Percentiles rank a stretch among this genome's conserved stretches.
Evolutionary conservation across 2,113 vertebrate species (phyloP).

Genomic region (Crotalus tigris): DNA sequence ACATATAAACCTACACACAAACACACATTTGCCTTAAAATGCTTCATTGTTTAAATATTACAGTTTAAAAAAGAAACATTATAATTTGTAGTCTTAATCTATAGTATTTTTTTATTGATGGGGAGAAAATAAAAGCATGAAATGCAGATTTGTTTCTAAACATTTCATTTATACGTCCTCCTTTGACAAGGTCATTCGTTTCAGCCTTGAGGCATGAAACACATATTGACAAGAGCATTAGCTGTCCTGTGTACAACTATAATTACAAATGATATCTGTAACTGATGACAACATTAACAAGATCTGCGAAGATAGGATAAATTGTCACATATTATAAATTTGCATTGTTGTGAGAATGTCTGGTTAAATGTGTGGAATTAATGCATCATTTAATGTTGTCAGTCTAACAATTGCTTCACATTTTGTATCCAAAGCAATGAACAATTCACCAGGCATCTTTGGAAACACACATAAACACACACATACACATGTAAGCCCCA

Average conservation of each 20-base stretch:
- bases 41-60: neutral
- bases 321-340: conserved; percentile 1
- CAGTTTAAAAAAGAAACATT: neutral
- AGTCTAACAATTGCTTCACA: neutral
- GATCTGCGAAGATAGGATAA: conserved; percentile 3
- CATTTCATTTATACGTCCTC: neutral
- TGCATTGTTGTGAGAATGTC: neutral
- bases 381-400: conserved; percentile 11
- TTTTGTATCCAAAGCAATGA: neutral
- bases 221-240: neutral
- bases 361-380: neutral
- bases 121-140: neutral
- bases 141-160: neutral
- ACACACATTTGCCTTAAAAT: neutral
- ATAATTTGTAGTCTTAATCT: neutral
- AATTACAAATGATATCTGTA: neutral
- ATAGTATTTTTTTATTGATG: neutral
- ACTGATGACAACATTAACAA: conserved; percentile 20
- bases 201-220: neutral
- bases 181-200: conserved; percentile 19
- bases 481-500: neutral
- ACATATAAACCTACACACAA: neutral
- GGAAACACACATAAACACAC: neutral
- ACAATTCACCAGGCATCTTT: neutral
- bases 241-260: neutral